phyloP scores from a whole-genome alignment of 2,113 vertebrate genomes.

The Podocnemis expansa region DNA sequence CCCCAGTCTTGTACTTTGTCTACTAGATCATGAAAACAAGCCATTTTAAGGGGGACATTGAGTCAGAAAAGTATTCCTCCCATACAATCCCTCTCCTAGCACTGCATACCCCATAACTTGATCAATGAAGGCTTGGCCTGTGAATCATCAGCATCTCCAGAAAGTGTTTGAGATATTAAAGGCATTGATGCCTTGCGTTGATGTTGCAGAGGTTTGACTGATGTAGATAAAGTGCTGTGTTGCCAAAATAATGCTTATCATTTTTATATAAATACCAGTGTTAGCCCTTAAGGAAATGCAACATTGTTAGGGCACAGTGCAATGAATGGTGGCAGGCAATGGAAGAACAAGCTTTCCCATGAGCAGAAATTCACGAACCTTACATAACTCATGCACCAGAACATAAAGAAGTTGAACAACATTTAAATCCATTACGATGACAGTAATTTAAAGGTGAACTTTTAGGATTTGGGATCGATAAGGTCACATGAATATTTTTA shows the following conservation, averaged over 20 bases:
- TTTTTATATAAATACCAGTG: background rate
- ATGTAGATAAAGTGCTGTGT: background rate
- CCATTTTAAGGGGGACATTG: background rate
- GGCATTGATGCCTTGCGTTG: background rate
- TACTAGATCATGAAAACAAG: background rate
- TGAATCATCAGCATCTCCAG: too few species aligned
- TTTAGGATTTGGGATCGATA: background rate
- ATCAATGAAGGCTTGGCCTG: background rate
- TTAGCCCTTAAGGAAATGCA: background rate
- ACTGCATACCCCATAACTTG: background rate
- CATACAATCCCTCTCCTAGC: background rate
- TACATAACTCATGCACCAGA: background rate
- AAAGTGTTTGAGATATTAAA: too few species aligned
- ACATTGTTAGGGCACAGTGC: fast-evolving
- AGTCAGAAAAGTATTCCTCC: background rate
- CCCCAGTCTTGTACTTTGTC: background rate
- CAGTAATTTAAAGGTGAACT: background rate
- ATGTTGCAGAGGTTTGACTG: background rate
- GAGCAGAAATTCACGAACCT: background rate
- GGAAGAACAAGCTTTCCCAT: background rate
- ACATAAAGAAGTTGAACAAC: background rate
- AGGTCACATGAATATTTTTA: background rate
- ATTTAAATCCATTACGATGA: background rate
- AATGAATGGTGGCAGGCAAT: background rate
- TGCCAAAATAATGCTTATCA: too few species aligned